These are phyloP conservation scores for Synchiropus splendidus DNA, from an alignment of 2,113 vertebrate genomes.

Conservation along the genomic window DNA sequence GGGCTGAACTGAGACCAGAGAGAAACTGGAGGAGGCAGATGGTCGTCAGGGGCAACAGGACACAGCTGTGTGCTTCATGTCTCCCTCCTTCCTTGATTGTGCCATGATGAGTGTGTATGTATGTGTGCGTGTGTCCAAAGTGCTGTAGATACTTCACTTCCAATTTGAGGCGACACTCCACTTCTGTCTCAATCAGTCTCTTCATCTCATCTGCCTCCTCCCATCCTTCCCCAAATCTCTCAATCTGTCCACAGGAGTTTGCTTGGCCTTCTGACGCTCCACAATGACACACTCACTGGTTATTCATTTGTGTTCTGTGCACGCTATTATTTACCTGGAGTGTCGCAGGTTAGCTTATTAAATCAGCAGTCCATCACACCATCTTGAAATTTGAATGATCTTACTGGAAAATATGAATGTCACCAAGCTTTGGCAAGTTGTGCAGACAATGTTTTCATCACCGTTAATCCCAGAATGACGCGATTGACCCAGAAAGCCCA, in stretches of 20 bases:
- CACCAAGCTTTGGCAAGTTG: too few relatives aligned
- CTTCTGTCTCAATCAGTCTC: slow-evolving; percentile 24
- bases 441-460: too few relatives aligned
- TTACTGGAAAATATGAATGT: too few relatives aligned
- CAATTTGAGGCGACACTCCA: slow-evolving; percentile 38
- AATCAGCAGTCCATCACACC: too few relatives aligned
- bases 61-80: slow-evolving; percentile 20
- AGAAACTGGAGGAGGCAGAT: slow-evolving; percentile 18
- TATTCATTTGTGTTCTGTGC: too few relatives aligned
- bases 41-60: slow-evolving; percentile 26
- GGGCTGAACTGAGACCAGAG: slow-evolving; percentile 22
- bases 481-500: too few relatives aligned
- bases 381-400: too few relatives aligned
- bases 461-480: too few relatives aligned
- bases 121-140: slow-evolving; percentile 11
- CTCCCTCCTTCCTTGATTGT: slow-evolving; percentile 18
- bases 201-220: slow-evolving; percentile 10
- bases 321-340: too few relatives aligned
- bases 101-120: slow-evolving; percentile 8
- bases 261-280: slow-evolving; percentile 2
- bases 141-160: slow-evolving; percentile 40
- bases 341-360: too few relatives aligned
- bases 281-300: too few relatives aligned
- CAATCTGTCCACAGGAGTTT: slow-evolving; percentile 25
- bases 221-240: slow-evolving; percentile 25